Evolutionary conservation across 1,140 invertebrate species (phyloP).

Genomic region (Rhyzopertha dominica): DNA sequence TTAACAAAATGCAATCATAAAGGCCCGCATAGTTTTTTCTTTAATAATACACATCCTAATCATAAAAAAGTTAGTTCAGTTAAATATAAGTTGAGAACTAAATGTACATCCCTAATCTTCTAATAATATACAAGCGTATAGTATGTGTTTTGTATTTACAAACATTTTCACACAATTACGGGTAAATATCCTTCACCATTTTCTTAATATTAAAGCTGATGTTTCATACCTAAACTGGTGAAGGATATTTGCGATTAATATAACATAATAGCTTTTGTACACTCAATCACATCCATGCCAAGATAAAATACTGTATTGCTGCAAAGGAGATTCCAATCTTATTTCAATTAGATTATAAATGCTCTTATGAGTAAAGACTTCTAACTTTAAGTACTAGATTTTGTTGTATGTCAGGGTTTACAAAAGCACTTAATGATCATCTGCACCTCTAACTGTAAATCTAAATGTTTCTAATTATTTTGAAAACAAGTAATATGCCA

Average conservation of each 20-base stretch:
- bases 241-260: constrained; percentile 20
- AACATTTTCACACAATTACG: constrained; percentile 25
- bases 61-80: constrained; percentile 27
- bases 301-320: constrained; percentile 39
- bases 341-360: constrained; percentile 14
- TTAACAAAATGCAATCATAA: constrained; percentile 31
- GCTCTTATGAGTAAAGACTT: constrained; percentile 15
- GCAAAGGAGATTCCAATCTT: constrained; percentile 33
- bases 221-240: background rate
- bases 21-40: constrained; percentile 24
- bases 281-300: constrained; percentile 33
- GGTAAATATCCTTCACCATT: constrained; percentile 8
- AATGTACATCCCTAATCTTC: constrained; percentile 13
- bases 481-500: constrained; percentile 3
- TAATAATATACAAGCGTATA: constrained; percentile 11
- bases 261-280: constrained; percentile 17
- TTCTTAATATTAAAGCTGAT: constrained; percentile 5
- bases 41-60: constrained; percentile 28
- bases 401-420: constrained; percentile 11
- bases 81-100: constrained; percentile 14
- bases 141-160: constrained; percentile 17
- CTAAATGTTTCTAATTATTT: constrained; percentile 4
- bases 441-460: constrained; percentile 3
- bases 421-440: constrained; percentile 23
- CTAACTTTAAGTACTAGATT: constrained; percentile 10